These are phyloP conservation scores for Hyppa rectilinea DNA, from an alignment of 2,888 invertebrate genomes.

Conservation along the genomic window DNA sequence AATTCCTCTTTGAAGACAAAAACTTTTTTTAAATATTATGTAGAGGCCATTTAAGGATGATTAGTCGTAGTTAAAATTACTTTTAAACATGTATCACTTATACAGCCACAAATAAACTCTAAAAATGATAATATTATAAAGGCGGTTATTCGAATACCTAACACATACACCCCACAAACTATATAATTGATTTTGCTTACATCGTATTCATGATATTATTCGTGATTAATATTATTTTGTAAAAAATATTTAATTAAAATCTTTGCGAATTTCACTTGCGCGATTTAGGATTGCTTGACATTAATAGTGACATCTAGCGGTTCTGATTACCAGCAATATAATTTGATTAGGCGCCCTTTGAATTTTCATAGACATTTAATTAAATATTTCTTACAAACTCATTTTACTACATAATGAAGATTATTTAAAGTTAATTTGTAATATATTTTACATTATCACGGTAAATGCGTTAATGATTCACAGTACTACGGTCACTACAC, in stretches of 20 bases:
- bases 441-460: slow-evolving; percentile 60
- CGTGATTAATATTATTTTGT: slow-evolving; percentile 32
- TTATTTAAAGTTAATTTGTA: slow-evolving; percentile 63
- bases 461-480: slow-evolving; percentile 64
- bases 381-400: slow-evolving; percentile 50
- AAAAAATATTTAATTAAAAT: slow-evolving; percentile 50
- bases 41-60: slow-evolving; percentile 46
- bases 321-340: neutral
- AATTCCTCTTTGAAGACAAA: slow-evolving; percentile 9
- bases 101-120: slow-evolving; percentile 60
- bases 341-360: neutral
- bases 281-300: neutral
- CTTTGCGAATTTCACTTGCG: slow-evolving; percentile 1
- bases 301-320: slow-evolving; percentile 29
- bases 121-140: slow-evolving; percentile 64
- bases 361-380: slow-evolving; percentile 14
- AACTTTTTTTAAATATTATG: slow-evolving; percentile 1
- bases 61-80: slow-evolving; percentile 26
- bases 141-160: slow-evolving; percentile 72
- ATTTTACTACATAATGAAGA: slow-evolving; percentile 48
- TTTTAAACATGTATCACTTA: slow-evolving; percentile 42
- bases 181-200: slow-evolving; percentile 65
- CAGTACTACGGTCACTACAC: slow-evolving; percentile 58
- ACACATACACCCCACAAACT: slow-evolving; percentile 56
- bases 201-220: slow-evolving; percentile 52